Conservation (phyloP, 2,888 invertebrate genomes). For the Slavum lentiscoides region DNA sequence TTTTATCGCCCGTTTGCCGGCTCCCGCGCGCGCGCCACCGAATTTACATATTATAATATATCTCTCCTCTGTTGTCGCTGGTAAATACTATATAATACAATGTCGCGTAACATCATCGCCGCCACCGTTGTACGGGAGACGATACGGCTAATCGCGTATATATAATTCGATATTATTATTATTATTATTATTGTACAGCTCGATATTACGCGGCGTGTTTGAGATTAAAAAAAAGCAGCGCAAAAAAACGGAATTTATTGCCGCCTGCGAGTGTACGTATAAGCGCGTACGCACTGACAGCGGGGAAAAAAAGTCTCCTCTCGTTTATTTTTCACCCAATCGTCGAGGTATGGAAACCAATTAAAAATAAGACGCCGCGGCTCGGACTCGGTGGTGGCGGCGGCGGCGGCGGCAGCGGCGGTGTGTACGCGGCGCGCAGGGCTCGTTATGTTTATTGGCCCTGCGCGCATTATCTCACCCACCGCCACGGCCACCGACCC, state of each 20-base stretch:
- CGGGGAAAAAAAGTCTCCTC: slow-evolving; percentile 21
- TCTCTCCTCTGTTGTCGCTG: too few relatives aligned
- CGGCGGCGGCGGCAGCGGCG: slow-evolving; percentile 42
- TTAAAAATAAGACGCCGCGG: slow-evolving; percentile 55
- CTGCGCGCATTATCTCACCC: slow-evolving; percentile 46
- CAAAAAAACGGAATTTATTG: slow-evolving; percentile 21
- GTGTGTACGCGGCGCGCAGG: slow-evolving; percentile 18
- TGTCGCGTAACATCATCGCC: too few relatives aligned
- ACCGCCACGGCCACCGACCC: neutral
- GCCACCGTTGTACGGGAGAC: too few relatives aligned
- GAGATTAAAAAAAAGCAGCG: slow-evolving; percentile 38
- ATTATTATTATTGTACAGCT: neutral
- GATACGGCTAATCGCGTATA: neutral
- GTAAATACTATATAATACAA: too few relatives aligned
- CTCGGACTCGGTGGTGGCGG: neutral
- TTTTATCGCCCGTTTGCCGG: too few relatives aligned
- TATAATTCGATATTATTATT: slow-evolving; percentile 50
- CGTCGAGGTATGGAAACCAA: slow-evolving; percentile 55
- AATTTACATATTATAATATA: too few relatives aligned
- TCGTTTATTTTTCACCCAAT: slow-evolving; percentile 55
- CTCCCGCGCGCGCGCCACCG: too few relatives aligned
- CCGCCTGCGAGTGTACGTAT: neutral
- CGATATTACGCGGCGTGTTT: slow-evolving; percentile 17
- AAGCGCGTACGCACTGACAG: neutral
- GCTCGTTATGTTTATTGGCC: slow-evolving; percentile 62